A percentile compares a stretch with the other conserved stretches of the same genome.
Evolutionary conservation across 2,113 vertebrate species (phyloP).

Genomic region (Harpagus bidentatus): DNA sequence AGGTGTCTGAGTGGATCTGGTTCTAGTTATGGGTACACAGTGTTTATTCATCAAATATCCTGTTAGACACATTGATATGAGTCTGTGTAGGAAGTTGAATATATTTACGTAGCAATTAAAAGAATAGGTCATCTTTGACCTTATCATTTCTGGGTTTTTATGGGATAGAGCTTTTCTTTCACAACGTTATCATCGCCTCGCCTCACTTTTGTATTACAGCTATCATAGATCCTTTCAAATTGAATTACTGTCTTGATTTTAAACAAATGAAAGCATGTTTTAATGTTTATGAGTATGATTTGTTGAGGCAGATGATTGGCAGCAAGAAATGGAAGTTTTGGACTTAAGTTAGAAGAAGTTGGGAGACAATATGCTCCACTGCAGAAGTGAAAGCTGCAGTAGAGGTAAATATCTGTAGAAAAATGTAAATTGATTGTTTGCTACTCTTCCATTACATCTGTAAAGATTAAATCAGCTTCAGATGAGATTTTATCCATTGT

Average conservation of each 20-base stretch:
- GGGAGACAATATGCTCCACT: not conserved
- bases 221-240: not conserved
- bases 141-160: not conserved
- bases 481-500: constrained; percentile 6
- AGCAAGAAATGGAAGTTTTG: constrained; percentile 9
- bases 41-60: not conserved
- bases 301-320: constrained; percentile 8
- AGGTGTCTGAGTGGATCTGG: not conserved
- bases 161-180: not conserved
- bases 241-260: not conserved
- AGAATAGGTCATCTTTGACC: not conserved
- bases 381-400: not conserved
- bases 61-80: not conserved
- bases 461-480: constrained; percentile 1
- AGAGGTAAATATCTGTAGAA: not conserved
- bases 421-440: constrained; percentile 14
- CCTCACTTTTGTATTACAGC: not conserved
- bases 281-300: not conserved
- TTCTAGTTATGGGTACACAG: not conserved
- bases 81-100: not conserved
- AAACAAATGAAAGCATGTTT: not conserved
- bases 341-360: not conserved
- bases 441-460: constrained; percentile 12
- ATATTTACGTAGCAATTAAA: not conserved
- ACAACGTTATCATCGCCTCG: not conserved